phyloP scores from a whole-genome alignment of 2,888 invertebrate species.

The Drosophila subquinaria region DNA sequence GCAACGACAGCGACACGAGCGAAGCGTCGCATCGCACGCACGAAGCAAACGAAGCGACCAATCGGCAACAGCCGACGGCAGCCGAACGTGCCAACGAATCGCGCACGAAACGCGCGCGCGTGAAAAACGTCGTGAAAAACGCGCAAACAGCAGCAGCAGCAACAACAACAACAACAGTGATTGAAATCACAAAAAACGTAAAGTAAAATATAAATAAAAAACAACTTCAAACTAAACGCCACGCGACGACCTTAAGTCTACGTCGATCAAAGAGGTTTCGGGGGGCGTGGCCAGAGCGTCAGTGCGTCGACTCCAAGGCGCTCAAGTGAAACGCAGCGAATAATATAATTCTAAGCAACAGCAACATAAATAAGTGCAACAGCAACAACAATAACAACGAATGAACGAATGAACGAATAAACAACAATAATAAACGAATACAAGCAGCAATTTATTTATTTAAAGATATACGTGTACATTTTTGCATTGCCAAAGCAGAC shows the following conservation, averaged over 20 bases:
- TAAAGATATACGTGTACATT: constrained; percentile 53
- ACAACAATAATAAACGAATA: constrained; percentile 39
- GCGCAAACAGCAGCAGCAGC: constrained; percentile 42
- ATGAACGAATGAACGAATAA: constrained; percentile 24
- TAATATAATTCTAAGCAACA: constrained; percentile 38
- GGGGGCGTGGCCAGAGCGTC: constrained; percentile 65
- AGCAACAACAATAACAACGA: constrained; percentile 30
- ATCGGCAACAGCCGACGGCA: constrained; percentile 57
- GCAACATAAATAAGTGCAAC: constrained; percentile 45
- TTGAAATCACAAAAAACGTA: constrained; percentile 9
- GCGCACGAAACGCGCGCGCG: constrained; percentile 66
- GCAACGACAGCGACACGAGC: constrained; percentile 5
- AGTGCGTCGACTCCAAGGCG: constrained; percentile 76
- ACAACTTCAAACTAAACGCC: constrained; percentile 56
- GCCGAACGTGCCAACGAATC: constrained; percentile 48
- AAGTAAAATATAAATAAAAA: constrained; percentile 26
- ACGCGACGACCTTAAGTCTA: constrained; percentile 77
- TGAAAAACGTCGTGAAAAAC: constrained; percentile 68
- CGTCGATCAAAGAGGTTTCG: constrained; percentile 46
- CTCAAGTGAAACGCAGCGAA: constrained; percentile 68
- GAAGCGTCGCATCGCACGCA: constrained; percentile 35
- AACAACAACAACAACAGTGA: neutral
- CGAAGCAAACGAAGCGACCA: constrained; percentile 52
- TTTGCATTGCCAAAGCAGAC: constrained; percentile 55
- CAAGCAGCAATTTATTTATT: constrained; percentile 52